phyloP scores from a whole-genome alignment of 1,140 invertebrate genomes.

The Scaptomyza pallida region DNA sequence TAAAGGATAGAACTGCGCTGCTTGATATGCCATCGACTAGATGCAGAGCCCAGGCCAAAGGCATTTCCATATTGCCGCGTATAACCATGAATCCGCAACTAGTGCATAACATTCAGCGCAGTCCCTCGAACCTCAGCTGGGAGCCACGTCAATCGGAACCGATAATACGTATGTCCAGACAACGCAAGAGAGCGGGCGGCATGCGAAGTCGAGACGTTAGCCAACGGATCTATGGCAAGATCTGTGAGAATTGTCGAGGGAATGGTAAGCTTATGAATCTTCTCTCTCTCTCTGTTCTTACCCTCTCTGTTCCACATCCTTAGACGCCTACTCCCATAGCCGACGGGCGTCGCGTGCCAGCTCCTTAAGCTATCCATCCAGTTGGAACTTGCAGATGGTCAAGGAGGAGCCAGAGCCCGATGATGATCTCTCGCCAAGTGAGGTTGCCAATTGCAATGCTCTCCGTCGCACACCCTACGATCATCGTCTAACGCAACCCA shows the following conservation, averaged over 20 bases:
- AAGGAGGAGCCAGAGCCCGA: background rate
- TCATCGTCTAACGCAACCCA: slow-evolving; percentile 24
- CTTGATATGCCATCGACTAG: slow-evolving; percentile 1
- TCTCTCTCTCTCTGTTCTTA: no score
- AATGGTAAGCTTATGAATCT: slow-evolving; percentile 24
- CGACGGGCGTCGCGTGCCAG: slow-evolving; percentile 36
- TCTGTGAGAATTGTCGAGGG: background rate
- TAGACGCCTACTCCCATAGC: no score
- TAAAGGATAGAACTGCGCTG: background rate
- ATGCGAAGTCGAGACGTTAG: background rate
- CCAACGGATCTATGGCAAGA: background rate
- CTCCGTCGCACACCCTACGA: slow-evolving; percentile 52
- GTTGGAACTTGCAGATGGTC: slow-evolving; percentile 26
- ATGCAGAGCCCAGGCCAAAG: background rate
- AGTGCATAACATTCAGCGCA: slow-evolving; percentile 13
- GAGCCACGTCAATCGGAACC: background rate
- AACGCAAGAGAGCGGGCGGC: slow-evolving; percentile 15
- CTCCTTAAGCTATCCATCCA: slow-evolving; percentile 50
- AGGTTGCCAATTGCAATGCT: slow-evolving; percentile 34
- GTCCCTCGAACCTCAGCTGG: background rate
- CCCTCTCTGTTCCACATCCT: no score
- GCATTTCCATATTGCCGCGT: slow-evolving; percentile 5
- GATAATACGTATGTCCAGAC: background rate
- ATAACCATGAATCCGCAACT: background rate
- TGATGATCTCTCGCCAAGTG: background rate